Base-by-base conservation (phyloP, 2,113 vertebrate genomes). In the Penelope pileata region DNA sequence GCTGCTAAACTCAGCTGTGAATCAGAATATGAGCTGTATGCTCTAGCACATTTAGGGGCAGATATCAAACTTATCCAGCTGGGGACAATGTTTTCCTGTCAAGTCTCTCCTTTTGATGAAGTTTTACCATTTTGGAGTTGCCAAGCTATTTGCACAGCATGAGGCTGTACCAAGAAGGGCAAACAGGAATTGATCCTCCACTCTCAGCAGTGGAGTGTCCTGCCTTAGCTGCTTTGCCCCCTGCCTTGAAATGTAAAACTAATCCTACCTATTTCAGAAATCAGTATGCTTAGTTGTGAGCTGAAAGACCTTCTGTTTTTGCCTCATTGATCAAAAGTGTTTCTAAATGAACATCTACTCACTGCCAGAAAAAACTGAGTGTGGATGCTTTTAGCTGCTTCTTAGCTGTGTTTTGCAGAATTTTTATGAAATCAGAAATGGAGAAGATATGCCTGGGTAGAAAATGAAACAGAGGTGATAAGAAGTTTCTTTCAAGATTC, bases 1-100 rank as follows among this genome's bases (percentile, higher is more conserved):
- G 9, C 36, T 80, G 26, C 24, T n/a, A 24, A 12, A 56, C 17
- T 50, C 15, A 64, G 1, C 11, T 54, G 32, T 12, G 51, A 74
- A 53, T 27, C 5, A 16, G 9, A 58, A 77, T 38, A 64, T 24
- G 12, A 10, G 9, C 62, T 47, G 10, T 13, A 40, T 45, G 24
- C 10, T 18, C 6, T 79, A 13, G 6, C 11, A 51, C 0, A 0
- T 15, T 16, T 69, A 48, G 23, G 4, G 13, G 2, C 2, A 0
- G 3, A 56, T 64, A n/a, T 12, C 19, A 51, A 58, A 59, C 7
- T 53, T 64, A 75, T 2, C 15, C 5, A 4, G n/a, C 19, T 64
- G 4, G 3, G 11, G 4, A 88, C 4, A 47, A 63, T 1, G 0
- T 34, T 17, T 36, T n/a, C 16, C 27, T 38, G 34, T 9, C 9